phyloP scores from a whole-genome alignment of 2,797 vertebrate species.

The Cetoscarus ocellatus region DNA sequence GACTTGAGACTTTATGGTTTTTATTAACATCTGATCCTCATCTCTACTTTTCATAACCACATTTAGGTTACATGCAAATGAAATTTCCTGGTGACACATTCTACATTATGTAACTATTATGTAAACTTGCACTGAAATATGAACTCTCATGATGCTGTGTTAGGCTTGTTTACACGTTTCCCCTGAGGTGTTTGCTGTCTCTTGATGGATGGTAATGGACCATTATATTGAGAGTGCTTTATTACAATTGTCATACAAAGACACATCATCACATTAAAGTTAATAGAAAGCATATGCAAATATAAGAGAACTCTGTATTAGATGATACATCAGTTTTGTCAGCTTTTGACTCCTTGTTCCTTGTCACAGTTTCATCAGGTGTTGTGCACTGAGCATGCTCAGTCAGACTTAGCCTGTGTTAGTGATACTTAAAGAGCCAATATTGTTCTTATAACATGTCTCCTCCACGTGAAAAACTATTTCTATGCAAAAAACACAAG shows the following conservation, averaged over 20 bases:
- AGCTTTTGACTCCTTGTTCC: background rate
- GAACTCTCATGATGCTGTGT: background rate
- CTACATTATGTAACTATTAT: conserved; percentile 2
- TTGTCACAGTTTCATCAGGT: conserved; percentile 1
- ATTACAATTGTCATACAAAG: background rate
- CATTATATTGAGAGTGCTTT: background rate
- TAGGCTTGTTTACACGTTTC: conserved; percentile 1
- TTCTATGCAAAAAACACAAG: too few species aligned
- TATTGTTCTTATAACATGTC: too few species aligned
- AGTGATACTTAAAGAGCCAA: too few species aligned
- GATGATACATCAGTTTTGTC: background rate
- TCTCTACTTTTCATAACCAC: background rate
- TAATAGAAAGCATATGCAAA: background rate
- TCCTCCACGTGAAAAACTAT: too few species aligned
- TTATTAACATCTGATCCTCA: background rate
- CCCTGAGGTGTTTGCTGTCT: conserved; percentile 1
- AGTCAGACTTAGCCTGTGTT: background rate
- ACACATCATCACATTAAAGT: background rate
- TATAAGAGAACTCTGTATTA: background rate
- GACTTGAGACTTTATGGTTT: background rate
- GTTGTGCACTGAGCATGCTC: background rate
- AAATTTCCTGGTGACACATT: background rate
- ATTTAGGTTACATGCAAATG: background rate
- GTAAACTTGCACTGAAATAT: conserved; percentile 7
- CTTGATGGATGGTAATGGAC: background rate